These are phyloP conservation scores for Graptemys geographica DNA, from an alignment of 2,797 vertebrate species.

Conservation along the genomic window DNA sequence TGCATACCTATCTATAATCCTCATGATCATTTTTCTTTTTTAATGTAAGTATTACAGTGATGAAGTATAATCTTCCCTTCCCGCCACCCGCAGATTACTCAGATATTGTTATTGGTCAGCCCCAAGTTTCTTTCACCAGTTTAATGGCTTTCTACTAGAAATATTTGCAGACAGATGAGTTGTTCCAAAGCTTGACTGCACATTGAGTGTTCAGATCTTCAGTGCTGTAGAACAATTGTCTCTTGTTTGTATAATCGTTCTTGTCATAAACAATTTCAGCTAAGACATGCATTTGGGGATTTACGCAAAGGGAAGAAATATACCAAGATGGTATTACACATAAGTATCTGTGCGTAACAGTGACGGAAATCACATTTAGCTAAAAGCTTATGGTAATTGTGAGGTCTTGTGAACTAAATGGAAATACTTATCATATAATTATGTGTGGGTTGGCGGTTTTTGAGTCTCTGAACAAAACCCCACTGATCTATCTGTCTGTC, in stretches of 20 bases:
- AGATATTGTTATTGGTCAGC: background rate
- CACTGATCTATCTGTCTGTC: background rate
- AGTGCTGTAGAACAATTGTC: conserved; percentile 14
- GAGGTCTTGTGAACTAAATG: background rate
- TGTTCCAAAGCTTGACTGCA: conserved; percentile 38
- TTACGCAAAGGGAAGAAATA: background rate
- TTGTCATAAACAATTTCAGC: background rate
- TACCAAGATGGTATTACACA: background rate
- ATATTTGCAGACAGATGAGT: conserved; percentile 28
- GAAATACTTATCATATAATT: background rate
- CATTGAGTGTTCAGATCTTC: background rate
- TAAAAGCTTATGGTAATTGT: background rate
- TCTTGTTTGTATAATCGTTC: conserved; percentile 14
- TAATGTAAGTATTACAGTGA: background rate
- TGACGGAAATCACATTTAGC: background rate
- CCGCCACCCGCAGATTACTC: background rate
- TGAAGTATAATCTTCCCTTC: background rate
- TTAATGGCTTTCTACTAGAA: conserved; percentile 39
- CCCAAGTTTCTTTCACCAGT: background rate
- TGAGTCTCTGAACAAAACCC: background rate
- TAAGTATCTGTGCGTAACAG: background rate
- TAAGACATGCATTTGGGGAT: background rate
- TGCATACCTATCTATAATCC: background rate
- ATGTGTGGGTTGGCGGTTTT: background rate
- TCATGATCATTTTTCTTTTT: background rate